Base-by-base conservation (phyloP, 2,113 vertebrate species). In the Oriolus oriolus region DNA sequence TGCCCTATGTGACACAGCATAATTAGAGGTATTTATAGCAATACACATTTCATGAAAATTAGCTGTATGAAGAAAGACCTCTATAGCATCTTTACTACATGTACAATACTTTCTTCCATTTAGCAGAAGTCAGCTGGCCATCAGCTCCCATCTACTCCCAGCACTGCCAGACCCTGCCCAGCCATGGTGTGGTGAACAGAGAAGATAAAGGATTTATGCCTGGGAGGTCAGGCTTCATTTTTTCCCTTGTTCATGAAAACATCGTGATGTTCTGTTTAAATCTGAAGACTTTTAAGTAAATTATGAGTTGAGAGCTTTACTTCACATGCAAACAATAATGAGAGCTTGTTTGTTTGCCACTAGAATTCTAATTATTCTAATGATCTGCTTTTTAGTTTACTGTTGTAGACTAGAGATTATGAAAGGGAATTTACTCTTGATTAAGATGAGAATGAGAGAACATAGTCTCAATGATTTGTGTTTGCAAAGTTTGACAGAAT, bases 21-120 rank as follows among this genome's bases (percentile, higher is more conserved):
- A 93, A 85, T 95, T 83, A 92, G 53, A 90, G 35, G 57, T 93
- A 88, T 92, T 95, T 87, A 78, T 79, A 90, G 56, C 75, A 33
- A 47, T 71, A 78, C 35, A 93, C 41, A 82, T 92, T 78, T 88
- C 19, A 88, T 39, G 5, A 92, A 83, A 92, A 95, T 85, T 50
- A 85, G 57, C 52, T 79, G 16, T 13, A 41, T 64, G 59, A 45
- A 57, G 66, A 52, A 89, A 88, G 88, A 86, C 22, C 49, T 60
- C n/a, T 49, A 45, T 7, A 65, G 64, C 59, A 77, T 57, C 63
- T 69, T 54, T 73, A 13, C 31, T 45, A 8, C 0, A 2, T 19
- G 73, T 37, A 57, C 22, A 84, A 59, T 10, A 11, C 64, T 66
- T 65, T 28, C 10, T 49, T 53, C 37, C 37, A 56, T 57, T 61